Percentiles rank a stretch among this genome's conserved stretches.
Conservation (phyloP, 2,888 invertebrate species). For the Cephonodes hylas region DNA sequence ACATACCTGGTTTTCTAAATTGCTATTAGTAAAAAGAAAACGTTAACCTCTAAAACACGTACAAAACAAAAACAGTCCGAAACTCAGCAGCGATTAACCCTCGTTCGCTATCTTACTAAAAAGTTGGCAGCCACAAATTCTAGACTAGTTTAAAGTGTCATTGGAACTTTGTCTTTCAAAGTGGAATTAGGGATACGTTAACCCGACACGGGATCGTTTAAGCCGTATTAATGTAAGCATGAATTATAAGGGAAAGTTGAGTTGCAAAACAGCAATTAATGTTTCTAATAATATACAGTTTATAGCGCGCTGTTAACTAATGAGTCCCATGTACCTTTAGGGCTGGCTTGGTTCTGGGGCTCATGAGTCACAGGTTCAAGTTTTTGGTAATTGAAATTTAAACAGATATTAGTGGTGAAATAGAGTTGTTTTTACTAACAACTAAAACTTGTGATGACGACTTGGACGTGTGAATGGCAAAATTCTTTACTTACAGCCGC, state of each 20-base stretch:
- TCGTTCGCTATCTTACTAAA: slow-evolving; percentile 1
- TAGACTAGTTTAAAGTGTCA: slow-evolving; percentile 12
- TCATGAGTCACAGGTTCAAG: neutral
- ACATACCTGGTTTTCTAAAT: too few relatives aligned
- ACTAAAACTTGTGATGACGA: too few relatives aligned
- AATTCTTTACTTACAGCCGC: too few relatives aligned
- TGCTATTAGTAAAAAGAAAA: too few relatives aligned
- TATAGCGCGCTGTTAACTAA: slow-evolving; percentile 54
- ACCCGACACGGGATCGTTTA: slow-evolving; percentile 5
- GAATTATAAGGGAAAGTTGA: slow-evolving; percentile 48
- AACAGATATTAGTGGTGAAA: too few relatives aligned
- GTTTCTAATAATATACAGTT: slow-evolving; percentile 49
- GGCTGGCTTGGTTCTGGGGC: neutral
- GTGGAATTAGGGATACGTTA: neutral
- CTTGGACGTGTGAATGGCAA: too few relatives aligned
- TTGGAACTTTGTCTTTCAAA: slow-evolving; percentile 12
- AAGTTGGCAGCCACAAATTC: slow-evolving; percentile 4
- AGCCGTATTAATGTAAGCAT: slow-evolving; percentile 26
- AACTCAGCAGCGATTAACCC: neutral
- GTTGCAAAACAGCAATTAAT: slow-evolving; percentile 57
- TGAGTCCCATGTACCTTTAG: slow-evolving; percentile 43
- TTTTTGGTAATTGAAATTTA: too few relatives aligned
- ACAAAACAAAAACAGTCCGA: neutral
- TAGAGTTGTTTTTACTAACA: too few relatives aligned
- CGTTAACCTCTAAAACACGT: neutral